Evolutionary conservation across 1,140 invertebrate species (phyloP), one percentile per base, ranked within the genome.

Genomic region (Hycleus phaleratus): DNA sequence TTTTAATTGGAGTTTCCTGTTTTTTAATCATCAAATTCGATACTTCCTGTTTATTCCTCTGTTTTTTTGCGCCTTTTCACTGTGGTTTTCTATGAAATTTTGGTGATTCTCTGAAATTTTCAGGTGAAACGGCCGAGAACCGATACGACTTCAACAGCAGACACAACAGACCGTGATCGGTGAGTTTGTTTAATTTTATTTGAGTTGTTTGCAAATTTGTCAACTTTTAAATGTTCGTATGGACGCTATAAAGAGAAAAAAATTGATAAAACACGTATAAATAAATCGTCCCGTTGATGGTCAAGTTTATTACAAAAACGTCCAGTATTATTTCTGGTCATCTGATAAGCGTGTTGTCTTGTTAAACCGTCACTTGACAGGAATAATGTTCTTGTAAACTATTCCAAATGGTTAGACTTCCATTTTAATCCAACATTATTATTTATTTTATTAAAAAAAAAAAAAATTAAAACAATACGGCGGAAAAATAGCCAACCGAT

Each of bases 311-410:
- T 4, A 10, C 9, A n/a, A 42, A 42, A 42, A 42, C 40, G 40
- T 42, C 1, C 40, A 42, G 11, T 42, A 42, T 18, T 18, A 18
- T 42, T 47, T 53, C 45, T 45, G 52, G 49, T 59, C 57, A 59
- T 53, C 50, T 47, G 57, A 59, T 59, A 59, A 59, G 44, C 24
- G 42, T 40, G 49, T 53, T 53, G 57, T 59, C 53, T 18, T 18
- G 18, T 18, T 18, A 18, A 59, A 48, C 47, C 57, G 57, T 49
- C 57, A 53, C 57, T 59, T 59, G 57, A 59, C 57, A 59, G 57
- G 18, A 60, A 50, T 55, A 55, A 55, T 55, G 58, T 50, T 50
- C 46, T 50, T 50, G 51, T 55, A 59, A 59, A 38, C 26, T 46
- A 44, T 53, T 39, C 51, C 56, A 48, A 58, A 58, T 58, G 56